Evolutionary conservation across 2,888 invertebrate genomes (phyloP).

Genomic region (Phortica magna): DNA sequence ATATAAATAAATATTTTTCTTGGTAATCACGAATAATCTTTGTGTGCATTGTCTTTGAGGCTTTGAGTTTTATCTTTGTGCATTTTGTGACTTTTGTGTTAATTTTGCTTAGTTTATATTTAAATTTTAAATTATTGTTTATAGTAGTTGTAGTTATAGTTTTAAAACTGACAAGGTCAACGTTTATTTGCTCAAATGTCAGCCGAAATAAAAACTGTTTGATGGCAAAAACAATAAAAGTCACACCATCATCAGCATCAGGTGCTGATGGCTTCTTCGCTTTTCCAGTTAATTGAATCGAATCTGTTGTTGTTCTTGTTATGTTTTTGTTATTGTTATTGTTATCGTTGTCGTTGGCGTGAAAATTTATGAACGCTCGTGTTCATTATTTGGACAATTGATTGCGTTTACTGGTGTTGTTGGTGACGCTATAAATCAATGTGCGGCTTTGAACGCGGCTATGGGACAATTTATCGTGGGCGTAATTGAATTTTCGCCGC

Average conservation of each 20-base stretch:
- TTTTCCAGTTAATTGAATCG: constrained; percentile 4
- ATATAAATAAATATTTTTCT: not conserved
- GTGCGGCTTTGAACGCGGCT: not conserved
- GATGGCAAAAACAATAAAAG: constrained; percentile 1
- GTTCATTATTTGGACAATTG: not conserved
- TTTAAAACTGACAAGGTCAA: not conserved
- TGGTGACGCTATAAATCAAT: not conserved
- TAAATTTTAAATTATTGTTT: constrained; percentile 4
- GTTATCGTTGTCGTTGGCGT: not conserved
- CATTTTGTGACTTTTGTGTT: not conserved
- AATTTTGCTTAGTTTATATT: not conserved
- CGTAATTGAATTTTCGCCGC: constrained; percentile 5
- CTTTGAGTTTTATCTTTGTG: not conserved
- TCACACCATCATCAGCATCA: constrained; percentile 1
- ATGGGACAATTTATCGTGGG: not conserved
- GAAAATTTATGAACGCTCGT: constrained; percentile 4
- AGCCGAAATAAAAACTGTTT: not conserved
- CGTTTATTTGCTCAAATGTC: not conserved
- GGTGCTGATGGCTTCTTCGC: not conserved
- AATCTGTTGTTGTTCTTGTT: not conserved
- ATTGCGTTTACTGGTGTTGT: not conserved
- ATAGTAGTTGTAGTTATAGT: not conserved
- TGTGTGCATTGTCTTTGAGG: not conserved
- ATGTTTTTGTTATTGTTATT: not conserved
- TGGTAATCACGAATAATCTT: not conserved